A percentile compares a stretch with the other conserved stretches of the same genome.
Conservation (phyloP, 2,113 vertebrate genomes). For the Cyanistes caeruleus region DNA sequence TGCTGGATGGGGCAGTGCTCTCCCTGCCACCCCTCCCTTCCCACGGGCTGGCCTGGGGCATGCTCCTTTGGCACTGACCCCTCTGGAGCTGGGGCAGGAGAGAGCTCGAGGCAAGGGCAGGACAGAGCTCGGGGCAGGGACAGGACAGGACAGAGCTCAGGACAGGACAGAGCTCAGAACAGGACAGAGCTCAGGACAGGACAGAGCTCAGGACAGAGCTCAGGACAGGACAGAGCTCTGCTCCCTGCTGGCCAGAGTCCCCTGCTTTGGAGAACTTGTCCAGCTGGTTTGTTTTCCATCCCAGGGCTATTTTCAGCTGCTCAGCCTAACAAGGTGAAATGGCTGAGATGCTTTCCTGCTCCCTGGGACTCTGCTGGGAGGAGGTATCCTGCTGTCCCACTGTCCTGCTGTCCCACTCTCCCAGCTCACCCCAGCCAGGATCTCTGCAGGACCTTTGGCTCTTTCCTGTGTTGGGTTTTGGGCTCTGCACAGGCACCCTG, state of each 20-base stretch:
- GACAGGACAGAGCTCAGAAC: background rate
- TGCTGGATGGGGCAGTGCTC: background rate
- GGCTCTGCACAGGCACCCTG: background rate
- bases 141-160: background rate
- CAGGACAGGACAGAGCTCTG: background rate
- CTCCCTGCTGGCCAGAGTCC: background rate
- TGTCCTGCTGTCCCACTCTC: background rate
- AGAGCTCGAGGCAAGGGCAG: background rate
- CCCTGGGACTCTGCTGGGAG: conserved; percentile 3
- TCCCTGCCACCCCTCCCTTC: background rate
- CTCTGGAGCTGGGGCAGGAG: background rate
- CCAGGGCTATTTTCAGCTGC: conserved; percentile 66
- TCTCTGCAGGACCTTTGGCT: fast-evolving
- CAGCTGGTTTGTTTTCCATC: conserved; percentile 63
- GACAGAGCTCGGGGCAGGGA: too few relatives aligned
- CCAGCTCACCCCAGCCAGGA: background rate
- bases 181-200: background rate
- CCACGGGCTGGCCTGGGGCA: fast-evolving
- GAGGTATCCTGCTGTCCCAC: fast-evolving
- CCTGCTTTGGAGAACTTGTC: conserved; percentile 9
- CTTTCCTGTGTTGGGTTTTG: background rate
- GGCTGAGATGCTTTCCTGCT: conserved; percentile 61
- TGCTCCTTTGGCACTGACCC: background rate
- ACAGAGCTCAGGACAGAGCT: background rate
- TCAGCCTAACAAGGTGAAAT: conserved; percentile 67